Evolutionary conservation across 1,140 invertebrate species (phyloP).

Genomic region (Cydia splendana): DNA sequence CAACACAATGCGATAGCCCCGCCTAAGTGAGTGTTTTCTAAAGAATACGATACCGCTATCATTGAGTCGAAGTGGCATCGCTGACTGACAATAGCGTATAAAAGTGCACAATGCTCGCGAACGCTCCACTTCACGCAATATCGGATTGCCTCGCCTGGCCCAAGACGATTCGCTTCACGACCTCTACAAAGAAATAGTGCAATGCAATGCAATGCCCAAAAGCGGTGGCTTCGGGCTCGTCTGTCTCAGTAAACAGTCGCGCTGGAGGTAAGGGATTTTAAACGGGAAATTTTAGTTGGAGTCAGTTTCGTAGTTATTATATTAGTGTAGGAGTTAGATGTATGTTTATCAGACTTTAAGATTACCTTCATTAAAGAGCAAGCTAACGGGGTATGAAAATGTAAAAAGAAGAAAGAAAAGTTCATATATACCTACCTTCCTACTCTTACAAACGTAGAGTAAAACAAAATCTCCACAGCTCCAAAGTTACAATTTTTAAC

Average conservation of each 20-base stretch:
- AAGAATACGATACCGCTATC: constrained; percentile 46
- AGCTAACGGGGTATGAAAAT: too few relatives aligned
- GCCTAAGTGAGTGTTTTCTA: constrained; percentile 36
- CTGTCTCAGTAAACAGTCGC: constrained; percentile 17
- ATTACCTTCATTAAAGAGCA: too few relatives aligned
- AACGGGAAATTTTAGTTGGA: not conserved
- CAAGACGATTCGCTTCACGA: constrained; percentile 31
- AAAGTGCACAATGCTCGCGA: constrained; percentile 46
- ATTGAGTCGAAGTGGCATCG: constrained; percentile 40
- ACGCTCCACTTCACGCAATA: constrained; percentile 50
- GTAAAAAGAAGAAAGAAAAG: too few relatives aligned
- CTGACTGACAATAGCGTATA: constrained; percentile 49
- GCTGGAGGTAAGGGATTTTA: constrained; percentile 1
- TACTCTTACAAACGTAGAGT: too few relatives aligned
- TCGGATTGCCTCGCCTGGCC: constrained; percentile 44
- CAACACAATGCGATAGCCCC: constrained; percentile 9
- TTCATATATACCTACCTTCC: too few relatives aligned
- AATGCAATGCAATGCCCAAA: constrained; percentile 32
- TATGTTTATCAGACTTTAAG: too few relatives aligned
- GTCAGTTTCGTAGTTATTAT: not conserved
- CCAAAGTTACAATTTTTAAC: too few relatives aligned
- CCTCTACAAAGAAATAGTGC: constrained; percentile 42
- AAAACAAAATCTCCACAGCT: too few relatives aligned
- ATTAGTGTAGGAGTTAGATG: not conserved
- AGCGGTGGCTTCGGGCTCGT: not conserved